phyloP scores from a whole-genome alignment of 2,888 invertebrate genomes.

The Lymantria monacha region DNA sequence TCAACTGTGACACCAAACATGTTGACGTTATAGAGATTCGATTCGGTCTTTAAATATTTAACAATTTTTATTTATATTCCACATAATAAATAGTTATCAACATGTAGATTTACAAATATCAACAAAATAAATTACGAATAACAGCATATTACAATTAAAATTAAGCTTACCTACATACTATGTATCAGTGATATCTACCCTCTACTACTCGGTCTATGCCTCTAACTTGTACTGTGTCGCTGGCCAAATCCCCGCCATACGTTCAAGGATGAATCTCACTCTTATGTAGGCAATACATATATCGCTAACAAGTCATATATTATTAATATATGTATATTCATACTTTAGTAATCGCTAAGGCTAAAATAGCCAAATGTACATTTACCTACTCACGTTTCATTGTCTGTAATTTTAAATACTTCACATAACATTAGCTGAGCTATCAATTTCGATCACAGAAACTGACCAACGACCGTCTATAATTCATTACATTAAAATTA shows the following conservation, averaged over 20 bases:
- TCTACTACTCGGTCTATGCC: slow-evolving; percentile 63
- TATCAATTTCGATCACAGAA: slow-evolving; percentile 1
- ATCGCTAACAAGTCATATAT: slow-evolving; percentile 10
- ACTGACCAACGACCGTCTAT: slow-evolving; percentile 67
- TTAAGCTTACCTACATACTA: slow-evolving; percentile 59
- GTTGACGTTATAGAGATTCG: slow-evolving; percentile 49
- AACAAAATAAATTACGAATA: slow-evolving; percentile 83
- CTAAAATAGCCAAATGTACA: too few species aligned
- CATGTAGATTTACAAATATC: slow-evolving; percentile 82
- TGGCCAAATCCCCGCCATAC: slow-evolving; percentile 39
- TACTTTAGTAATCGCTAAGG: background rate
- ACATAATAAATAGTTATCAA: slow-evolving; percentile 82
- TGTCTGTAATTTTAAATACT: too few species aligned
- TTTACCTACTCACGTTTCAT: too few species aligned
- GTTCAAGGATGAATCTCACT: slow-evolving; percentile 12
- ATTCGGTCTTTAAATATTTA: slow-evolving; percentile 74
- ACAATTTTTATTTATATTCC: slow-evolving; percentile 72
- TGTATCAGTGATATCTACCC: slow-evolving; percentile 60
- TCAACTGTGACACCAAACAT: slow-evolving; percentile 39
- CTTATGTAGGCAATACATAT: background rate
- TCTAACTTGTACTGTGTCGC: slow-evolving; percentile 76
- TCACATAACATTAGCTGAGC: too few species aligned
- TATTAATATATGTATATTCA: background rate
- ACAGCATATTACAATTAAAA: slow-evolving; percentile 77
- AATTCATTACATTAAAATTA: slow-evolving; percentile 75